phyloP scores from a whole-genome alignment of 1,140 invertebrate genomes.

The Bombus affinis region DNA sequence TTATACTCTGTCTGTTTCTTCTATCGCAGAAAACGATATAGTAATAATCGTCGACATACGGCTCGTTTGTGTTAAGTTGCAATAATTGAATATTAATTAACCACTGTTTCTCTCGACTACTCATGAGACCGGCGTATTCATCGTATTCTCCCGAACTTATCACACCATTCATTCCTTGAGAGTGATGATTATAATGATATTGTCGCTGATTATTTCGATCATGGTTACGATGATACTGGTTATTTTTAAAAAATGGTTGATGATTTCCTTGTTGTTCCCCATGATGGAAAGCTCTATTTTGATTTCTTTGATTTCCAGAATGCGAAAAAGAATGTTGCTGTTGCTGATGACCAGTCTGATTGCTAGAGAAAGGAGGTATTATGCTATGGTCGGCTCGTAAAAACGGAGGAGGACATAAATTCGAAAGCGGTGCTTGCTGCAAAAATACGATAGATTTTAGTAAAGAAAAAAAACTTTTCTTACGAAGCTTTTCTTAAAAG shows the following conservation, averaged over 20 bases:
- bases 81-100: slow-evolving; percentile 95
- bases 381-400: slow-evolving; percentile 74
- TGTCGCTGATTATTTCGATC: slow-evolving; percentile 75
- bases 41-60: slow-evolving; percentile 94
- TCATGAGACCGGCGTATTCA: slow-evolving; percentile 96
- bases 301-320: slow-evolving; percentile 80
- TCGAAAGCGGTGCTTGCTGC: slow-evolving; percentile 73
- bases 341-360: slow-evolving; percentile 73
- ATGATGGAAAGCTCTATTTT: slow-evolving; percentile 74
- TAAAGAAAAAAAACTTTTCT: neutral
- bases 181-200: slow-evolving; percentile 70
- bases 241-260: slow-evolving; percentile 80
- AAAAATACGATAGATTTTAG: slow-evolving; percentile 3
- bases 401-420: slow-evolving; percentile 70
- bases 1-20: slow-evolving; percentile 77
- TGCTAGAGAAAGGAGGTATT: slow-evolving; percentile 71
- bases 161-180: slow-evolving; percentile 73
- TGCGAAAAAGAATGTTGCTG: slow-evolving; percentile 69
- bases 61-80: slow-evolving; percentile 93
- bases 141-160: slow-evolving; percentile 83
- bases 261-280: slow-evolving; percentile 74
- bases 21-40: slow-evolving; percentile 85
- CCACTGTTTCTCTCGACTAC: slow-evolving; percentile 95
- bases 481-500: neutral
- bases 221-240: slow-evolving; percentile 76